Conservation (phyloP, 2,888 invertebrate species). For the Rhodophaea formosa region DNA sequence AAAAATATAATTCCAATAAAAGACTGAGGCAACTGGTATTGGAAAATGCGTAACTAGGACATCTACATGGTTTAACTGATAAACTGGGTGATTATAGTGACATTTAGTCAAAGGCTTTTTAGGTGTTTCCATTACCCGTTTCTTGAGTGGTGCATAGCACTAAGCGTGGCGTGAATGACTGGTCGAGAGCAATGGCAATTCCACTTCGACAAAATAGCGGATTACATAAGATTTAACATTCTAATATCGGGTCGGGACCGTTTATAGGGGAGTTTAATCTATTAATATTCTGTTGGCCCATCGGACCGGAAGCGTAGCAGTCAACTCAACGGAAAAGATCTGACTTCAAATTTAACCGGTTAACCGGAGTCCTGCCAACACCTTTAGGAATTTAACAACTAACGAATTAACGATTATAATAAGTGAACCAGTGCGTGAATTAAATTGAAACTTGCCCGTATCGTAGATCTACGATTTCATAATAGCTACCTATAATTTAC, state of each 20-base stretch:
- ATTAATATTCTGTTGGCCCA: conserved; percentile 57
- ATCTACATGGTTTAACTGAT: too few species aligned
- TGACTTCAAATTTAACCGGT: conserved; percentile 34
- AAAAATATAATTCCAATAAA: too few species aligned
- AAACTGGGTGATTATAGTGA: too few species aligned
- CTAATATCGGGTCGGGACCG: conserved; percentile 12
- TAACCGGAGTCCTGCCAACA: conserved; percentile 39
- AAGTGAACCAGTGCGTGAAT: too few species aligned
- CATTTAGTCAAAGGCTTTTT: too few species aligned
- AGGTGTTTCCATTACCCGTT: too few species aligned
- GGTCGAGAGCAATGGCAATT: background rate
- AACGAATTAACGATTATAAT: too few species aligned
- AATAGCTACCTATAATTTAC: too few species aligned
- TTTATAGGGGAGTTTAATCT: conserved; percentile 32
- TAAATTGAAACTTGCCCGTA: too few species aligned
- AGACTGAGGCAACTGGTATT: too few species aligned
- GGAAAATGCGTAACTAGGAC: too few species aligned
- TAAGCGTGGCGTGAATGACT: background rate
- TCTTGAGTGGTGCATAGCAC: background rate
- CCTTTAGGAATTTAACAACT: conserved; percentile 27
- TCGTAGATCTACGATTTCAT: too few species aligned
- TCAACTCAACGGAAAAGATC: conserved; percentile 42
- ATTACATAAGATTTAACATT: conserved; percentile 11
- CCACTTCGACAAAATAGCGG: background rate
- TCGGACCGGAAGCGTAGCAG: conserved; percentile 47